Percentiles rank a stretch among this genome's conserved stretches.
Evolutionary conservation across 2,113 vertebrate genomes (phyloP).

Genomic region (Hyaena hyaena): DNA sequence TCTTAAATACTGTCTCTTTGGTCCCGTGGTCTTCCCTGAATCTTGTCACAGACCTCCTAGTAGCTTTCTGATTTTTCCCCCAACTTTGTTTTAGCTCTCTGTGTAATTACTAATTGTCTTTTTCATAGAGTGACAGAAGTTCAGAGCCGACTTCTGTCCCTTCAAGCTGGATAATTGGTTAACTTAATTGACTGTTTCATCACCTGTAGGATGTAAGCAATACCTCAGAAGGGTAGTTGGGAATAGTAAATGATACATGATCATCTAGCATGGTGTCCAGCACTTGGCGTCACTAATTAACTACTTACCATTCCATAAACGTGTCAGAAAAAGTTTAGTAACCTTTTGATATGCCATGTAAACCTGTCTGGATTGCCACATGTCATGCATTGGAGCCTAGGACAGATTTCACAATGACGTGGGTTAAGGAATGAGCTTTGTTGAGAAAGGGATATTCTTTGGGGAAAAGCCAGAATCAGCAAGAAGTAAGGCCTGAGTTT

Average conservation of each 20-base stretch:
- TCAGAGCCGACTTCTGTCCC: neutral
- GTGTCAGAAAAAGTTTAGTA: neutral
- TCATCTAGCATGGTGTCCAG: neutral
- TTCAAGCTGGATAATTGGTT: neutral
- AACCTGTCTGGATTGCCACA: neutral
- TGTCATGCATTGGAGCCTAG: neutral
- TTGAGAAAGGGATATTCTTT: neutral
- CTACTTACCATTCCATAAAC: neutral
- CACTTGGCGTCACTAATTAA: neutral
- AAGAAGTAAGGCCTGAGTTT: neutral
- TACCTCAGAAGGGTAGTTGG: neutral
- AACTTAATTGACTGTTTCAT: neutral
- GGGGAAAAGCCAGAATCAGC: neutral
- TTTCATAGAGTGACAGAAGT: slow-evolving; percentile 17
- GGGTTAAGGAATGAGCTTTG: neutral
- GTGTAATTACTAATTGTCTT: slow-evolving; percentile 54
- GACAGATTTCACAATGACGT: neutral
- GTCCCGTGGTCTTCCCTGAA: neutral
- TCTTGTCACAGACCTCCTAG: slow-evolving; percentile 19
- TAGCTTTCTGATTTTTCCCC: neutral
- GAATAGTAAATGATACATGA: neutral
- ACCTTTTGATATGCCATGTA: neutral
- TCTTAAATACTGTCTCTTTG: neutral
- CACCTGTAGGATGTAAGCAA: neutral
- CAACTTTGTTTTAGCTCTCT: slow-evolving; percentile 21